A percentile compares a stretch with the other conserved stretches of the same genome.
phyloP scores from a whole-genome alignment of 1,140 invertebrate genomes.

The Drosophila micromelanica region DNA sequence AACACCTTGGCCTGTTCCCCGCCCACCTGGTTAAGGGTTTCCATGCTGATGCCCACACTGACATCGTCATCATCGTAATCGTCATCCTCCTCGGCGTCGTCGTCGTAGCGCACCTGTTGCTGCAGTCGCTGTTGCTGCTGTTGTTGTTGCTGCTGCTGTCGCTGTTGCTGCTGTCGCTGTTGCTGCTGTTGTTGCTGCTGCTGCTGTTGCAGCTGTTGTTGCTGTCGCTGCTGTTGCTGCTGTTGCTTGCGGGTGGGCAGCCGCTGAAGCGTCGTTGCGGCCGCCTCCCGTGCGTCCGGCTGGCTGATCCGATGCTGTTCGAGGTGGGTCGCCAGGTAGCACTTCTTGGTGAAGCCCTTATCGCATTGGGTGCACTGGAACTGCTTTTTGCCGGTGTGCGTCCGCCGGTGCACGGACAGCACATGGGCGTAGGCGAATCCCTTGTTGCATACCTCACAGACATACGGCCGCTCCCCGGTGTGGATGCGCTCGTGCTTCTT shows the following conservation, averaged over 20 bases:
- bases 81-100: constrained; percentile 11
- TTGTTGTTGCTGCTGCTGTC: background rate
- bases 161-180: background rate
- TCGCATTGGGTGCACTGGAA: constrained; percentile 84
- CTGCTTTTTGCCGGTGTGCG: constrained; percentile 88
- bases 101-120: constrained; percentile 7
- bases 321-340: constrained; percentile 72
- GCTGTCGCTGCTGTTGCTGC: constrained; percentile 2
- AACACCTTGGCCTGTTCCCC: constrained; percentile 60
- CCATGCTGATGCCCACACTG: constrained; percentile 18
- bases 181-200: background rate
- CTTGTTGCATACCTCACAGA: constrained; percentile 89
- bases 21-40: constrained; percentile 34
- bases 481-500: constrained; percentile 89
- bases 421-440: constrained; percentile 89
- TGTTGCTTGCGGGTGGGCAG: constrained; percentile 32
- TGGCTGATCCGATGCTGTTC: constrained; percentile 56
- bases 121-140: background rate
- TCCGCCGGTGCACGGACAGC: constrained; percentile 86
- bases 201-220: background rate
- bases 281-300: background rate
- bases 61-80: constrained; percentile 31
- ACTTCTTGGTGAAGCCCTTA: constrained; percentile 83
- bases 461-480: constrained; percentile 91
- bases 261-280: background rate